These are phyloP conservation scores for Ophthalmolycus amberensis DNA, from an alignment of 2,113 vertebrate genomes.

Conservation along the genomic window DNA sequence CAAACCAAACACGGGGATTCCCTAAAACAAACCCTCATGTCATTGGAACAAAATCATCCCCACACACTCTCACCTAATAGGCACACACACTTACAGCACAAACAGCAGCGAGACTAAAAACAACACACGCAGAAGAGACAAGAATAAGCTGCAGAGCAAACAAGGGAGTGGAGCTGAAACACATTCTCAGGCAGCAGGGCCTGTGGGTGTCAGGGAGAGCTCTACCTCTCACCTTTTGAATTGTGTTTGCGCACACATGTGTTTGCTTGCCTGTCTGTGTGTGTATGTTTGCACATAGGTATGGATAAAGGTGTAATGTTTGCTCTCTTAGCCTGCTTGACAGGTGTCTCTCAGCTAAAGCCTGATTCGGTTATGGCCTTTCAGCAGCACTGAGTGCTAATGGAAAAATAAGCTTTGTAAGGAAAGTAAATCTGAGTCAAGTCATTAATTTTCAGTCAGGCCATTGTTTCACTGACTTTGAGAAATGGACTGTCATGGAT, in stretches of 20 bases:
- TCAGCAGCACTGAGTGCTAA: slow-evolving; percentile 48
- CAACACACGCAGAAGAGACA: slow-evolving; percentile 4
- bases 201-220: slow-evolving; percentile 55
- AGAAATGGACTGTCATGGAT: slow-evolving; percentile 34
- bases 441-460: slow-evolving; percentile 47
- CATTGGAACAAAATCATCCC: slow-evolving; percentile 46
- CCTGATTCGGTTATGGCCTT: slow-evolving; percentile 42
- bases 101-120: slow-evolving; percentile 37
- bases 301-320: slow-evolving; percentile 70
- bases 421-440: slow-evolving; percentile 39
- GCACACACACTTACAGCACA: slow-evolving; percentile 40
- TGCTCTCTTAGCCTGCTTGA: slow-evolving; percentile 62
- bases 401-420: slow-evolving; percentile 63
- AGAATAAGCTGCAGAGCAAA: slow-evolving; percentile 63
- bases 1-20: slow-evolving; percentile 42
- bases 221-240: slow-evolving; percentile 63
- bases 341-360: slow-evolving; percentile 72
- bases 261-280: slow-evolving; percentile 63
- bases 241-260: slow-evolving; percentile 62
- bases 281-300: slow-evolving; percentile 54
- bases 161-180: slow-evolving; percentile 70
- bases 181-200: slow-evolving; percentile 21
- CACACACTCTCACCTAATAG: slow-evolving; percentile 33
- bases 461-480: slow-evolving; percentile 55
- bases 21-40: slow-evolving; percentile 51